phyloP scores from a whole-genome alignment of 2,797 vertebrate genomes.

The Etheostoma nigrum region DNA sequence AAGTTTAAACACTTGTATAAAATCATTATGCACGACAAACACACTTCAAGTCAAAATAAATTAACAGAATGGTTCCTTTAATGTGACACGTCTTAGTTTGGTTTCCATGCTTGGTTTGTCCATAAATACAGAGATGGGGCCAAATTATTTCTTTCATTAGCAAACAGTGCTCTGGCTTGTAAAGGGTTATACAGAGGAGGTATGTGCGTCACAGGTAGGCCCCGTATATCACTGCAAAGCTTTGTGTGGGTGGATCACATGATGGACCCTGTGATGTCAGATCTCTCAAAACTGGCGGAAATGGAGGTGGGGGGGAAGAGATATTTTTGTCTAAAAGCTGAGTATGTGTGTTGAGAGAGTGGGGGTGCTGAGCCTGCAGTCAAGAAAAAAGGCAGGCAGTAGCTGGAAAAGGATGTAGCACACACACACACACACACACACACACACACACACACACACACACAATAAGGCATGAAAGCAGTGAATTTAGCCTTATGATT shows the following conservation, averaged over 20 bases:
- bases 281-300: slow-evolving; percentile 66
- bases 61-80: background rate
- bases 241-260: slow-evolving; percentile 76
- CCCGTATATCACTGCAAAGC: slow-evolving; percentile 61
- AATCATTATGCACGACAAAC: background rate
- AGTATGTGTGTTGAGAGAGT: slow-evolving; percentile 35
- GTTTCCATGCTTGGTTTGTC: background rate
- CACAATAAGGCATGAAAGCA: background rate
- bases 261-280: slow-evolving; percentile 73
- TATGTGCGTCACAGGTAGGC: slow-evolving; percentile 79
- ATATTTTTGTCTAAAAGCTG: slow-evolving; percentile 61
- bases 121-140: background rate
- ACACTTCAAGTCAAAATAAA: background rate
- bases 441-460: background rate
- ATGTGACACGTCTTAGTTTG: background rate
- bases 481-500: background rate
- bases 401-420: slow-evolving; percentile 47
- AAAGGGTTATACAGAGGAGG: slow-evolving; percentile 68
- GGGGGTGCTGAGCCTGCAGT: slow-evolving; percentile 52
- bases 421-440: background rate
- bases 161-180: slow-evolving; percentile 29
- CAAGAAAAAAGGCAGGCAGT: slow-evolving; percentile 13
- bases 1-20: too few relatives aligned
- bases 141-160: background rate
- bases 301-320: slow-evolving; percentile 57